Base-by-base conservation (phyloP, 64 coral and sea anemone genomes). In the Actinia equina region DNA sequence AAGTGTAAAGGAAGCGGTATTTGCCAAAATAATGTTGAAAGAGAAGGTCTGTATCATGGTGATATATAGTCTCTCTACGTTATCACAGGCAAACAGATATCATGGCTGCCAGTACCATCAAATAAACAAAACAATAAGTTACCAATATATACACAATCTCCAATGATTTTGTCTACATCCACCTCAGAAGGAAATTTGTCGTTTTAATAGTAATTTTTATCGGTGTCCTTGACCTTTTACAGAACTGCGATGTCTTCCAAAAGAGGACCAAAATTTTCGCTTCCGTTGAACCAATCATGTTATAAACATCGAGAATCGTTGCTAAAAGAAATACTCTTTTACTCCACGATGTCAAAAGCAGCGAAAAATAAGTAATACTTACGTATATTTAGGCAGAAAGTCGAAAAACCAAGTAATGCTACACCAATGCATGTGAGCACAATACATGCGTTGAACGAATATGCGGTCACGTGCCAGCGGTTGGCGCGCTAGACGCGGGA, bases 401-500 rank as follows among this genome's bases (percentile, higher is more conserved):
- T 60, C 56, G 83, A 85, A 85, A 85, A 60, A 85, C 37, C 37
- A 63, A 85, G 57, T 56, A 60, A 13, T 85, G 59, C 52, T 63
- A n/a, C 83, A 58, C 30, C 41, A 59, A 85, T 63, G 83, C 83
- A 85, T 85, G 83, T 85, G 83, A 85, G 83, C 83, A 85, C 83
- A 85, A 85, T 85, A 85, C 83, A 81, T 81, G 83, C 83, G 83
- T 85, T 85, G 83, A 85, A 53, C 83, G 83, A 85, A 85, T 85
- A 85, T 85, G 83, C 83, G 55, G 83, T 85, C 83, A 85, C 83
- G 83, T 85, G 83, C 83, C 83, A 85, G 59, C 78, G 59, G 59
- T 60, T 85, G 83, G 83, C 83, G 83, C 51, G 83, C 83, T 85
- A 53, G 20, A 63, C 83, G 82, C 82, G 83, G 83, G 59, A 85